Evolutionary conservation across 1,140 invertebrate species (phyloP), one percentile per base, ranked within the genome.

Genomic region (Pseudobourletiella spinata): DNA sequence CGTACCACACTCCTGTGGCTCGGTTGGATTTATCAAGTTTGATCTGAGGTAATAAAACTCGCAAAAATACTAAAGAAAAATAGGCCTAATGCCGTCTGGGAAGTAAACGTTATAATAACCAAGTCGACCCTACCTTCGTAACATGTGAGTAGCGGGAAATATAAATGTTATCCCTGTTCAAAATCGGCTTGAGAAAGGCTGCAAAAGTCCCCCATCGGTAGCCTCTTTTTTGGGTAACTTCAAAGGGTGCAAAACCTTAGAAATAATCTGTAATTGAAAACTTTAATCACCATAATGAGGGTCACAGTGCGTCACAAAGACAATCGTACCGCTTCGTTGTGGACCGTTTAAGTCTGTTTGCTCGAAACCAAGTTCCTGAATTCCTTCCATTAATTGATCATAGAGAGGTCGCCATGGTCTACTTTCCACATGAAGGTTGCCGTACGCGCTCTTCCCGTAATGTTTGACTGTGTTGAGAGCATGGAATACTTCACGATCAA

Each of bases 1-100:
- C 72, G 54, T 86, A 79, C 73, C 84, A 77, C 0, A 90, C 78
- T 0, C 86, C 87, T 18, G 75, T 0, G 83, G 82, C 67, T 69
- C 56, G 30, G 16, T 54, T 28, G 3, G 25, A 28, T 57, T 64
- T 64, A 35, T 69, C 61, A n/a, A 69, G 28, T 50, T 64, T 50
- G 8, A 69, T 60, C 67, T 68, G 28, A n/a, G n/a, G n/a, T n/a
- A n/a, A n/a, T n/a, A n/a, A n/a, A n/a, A n/a, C n/a, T n/a, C n/a
- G n/a, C n/a, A n/a, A n/a, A n/a, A n/a, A n/a, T n/a, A n/a, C n/a
- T n/a, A n/a, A n/a, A n/a, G n/a, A n/a, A n/a, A n/a, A n/a, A n/a
- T n/a, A n/a, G n/a, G n/a, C n/a, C n/a, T n/a, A n/a, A n/a, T n/a
- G n/a, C n/a, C n/a, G n/a, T n/a, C n/a, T n/a, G n/a, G n/a, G n/a